These are phyloP conservation scores for Dryocosmus kuriphilus DNA, from an alignment of 2,888 invertebrate species.

Conservation along the genomic window DNA sequence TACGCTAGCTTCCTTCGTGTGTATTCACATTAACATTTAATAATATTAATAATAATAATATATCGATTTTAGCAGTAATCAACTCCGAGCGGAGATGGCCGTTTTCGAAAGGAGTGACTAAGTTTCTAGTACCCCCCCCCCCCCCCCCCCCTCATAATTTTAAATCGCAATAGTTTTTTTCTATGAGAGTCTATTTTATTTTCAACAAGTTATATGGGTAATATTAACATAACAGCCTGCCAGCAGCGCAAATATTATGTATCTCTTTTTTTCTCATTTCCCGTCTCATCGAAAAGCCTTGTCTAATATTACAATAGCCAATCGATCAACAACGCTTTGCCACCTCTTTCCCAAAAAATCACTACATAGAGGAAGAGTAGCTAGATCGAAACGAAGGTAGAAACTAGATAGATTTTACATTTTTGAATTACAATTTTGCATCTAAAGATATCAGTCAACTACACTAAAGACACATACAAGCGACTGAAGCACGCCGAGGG, in stretches of 20 bases:
- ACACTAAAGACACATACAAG: constrained; percentile 37
- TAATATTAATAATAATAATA: constrained; percentile 50
- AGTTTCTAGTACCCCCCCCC: constrained; percentile 58
- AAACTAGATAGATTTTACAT: constrained; percentile 19
- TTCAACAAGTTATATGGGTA: constrained; percentile 75
- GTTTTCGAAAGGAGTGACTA: constrained; percentile 36
- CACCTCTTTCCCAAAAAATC: neutral
- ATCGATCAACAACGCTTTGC: constrained; percentile 30
- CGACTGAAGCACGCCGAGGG: constrained; percentile 35
- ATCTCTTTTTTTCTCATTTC: constrained; percentile 52
- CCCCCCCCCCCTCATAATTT: constrained; percentile 62
- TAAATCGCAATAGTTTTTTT: constrained; percentile 65
- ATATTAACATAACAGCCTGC: constrained; percentile 77
- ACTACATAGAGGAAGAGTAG: neutral
- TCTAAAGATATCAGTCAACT: constrained; percentile 23
- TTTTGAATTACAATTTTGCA: constrained; percentile 13
- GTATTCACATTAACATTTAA: constrained; percentile 62
- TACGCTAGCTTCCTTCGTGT: constrained; percentile 25
- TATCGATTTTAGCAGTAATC: constrained; percentile 65
- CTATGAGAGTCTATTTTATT: constrained; percentile 73
- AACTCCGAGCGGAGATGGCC: constrained; percentile 69
- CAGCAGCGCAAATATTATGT: constrained; percentile 74
- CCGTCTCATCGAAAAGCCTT: constrained; percentile 20
- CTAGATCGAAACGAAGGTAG: constrained; percentile 11
- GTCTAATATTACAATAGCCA: constrained; percentile 18